phyloP scores from a whole-genome alignment of 2,888 invertebrate genomes.

The Acanthoscelides obtectus region DNA sequence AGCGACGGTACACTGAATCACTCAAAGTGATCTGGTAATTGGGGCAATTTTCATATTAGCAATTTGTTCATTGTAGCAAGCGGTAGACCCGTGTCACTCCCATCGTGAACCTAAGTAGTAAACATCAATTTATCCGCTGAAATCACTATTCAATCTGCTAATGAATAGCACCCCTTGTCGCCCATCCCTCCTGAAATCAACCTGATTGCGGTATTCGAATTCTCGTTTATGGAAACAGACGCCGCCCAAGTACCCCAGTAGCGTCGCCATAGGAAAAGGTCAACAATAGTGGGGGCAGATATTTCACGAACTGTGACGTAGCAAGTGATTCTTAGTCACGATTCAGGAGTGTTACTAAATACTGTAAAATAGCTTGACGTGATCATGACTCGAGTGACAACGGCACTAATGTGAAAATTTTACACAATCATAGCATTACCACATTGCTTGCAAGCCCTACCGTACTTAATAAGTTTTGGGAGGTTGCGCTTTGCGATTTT shows the following conservation, averaged over 20 bases:
- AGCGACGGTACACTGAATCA: not conserved
- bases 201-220: constrained; percentile 47
- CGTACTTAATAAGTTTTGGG: too few relatives aligned
- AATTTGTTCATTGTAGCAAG: not conserved
- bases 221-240: constrained; percentile 37
- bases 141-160: constrained; percentile 12
- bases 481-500: too few relatives aligned
- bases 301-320: too few relatives aligned
- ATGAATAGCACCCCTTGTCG: not conserved
- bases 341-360: too few relatives aligned
- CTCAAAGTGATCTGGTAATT: not conserved
- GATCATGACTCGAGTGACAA: too few relatives aligned
- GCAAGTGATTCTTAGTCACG: too few relatives aligned
- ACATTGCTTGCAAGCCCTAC: too few relatives aligned
- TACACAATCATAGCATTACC: too few relatives aligned
- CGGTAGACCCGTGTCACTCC: not conserved
- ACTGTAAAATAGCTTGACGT: too few relatives aligned
- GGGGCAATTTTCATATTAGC: not conserved
- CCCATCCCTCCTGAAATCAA: constrained; percentile 31
- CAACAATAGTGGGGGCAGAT: too few relatives aligned
- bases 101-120: constrained; percentile 9
- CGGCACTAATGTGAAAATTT: too few relatives aligned
- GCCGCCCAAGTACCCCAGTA: not conserved
- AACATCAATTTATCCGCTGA: constrained; percentile 37
- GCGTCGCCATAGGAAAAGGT: too few relatives aligned